Percentiles rank a stretch among this genome's conserved stretches.
Conservation (phyloP, 2,888 invertebrate species). For the Ophion costatus region DNA sequence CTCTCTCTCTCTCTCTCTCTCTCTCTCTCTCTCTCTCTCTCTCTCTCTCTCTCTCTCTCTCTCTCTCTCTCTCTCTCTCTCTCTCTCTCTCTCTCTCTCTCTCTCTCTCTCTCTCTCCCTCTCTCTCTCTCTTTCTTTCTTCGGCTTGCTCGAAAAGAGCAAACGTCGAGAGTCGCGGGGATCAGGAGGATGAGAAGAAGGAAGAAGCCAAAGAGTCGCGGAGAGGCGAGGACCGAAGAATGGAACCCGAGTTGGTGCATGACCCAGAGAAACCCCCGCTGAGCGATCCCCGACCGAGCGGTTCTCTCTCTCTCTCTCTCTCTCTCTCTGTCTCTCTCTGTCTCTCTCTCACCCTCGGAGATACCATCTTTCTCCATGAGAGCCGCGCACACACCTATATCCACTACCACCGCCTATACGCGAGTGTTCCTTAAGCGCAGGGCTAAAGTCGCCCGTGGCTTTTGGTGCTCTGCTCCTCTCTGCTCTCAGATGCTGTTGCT, state of each 20-base stretch:
- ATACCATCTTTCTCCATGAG: conserved; percentile 79
- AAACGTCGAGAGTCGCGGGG: conserved; percentile 52
- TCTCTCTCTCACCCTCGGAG: conserved; percentile 73
- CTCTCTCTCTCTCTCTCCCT: not conserved
- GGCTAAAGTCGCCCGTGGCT: conserved; percentile 59
- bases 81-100: conserved; percentile 13
- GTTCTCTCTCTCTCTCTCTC: conserved; percentile 74
- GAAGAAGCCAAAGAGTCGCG: conserved; percentile 46
- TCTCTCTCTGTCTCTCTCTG: not conserved
- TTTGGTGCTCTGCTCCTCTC: conserved; percentile 10
- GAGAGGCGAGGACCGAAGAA: conserved; percentile 72
- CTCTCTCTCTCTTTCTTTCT: not conserved
- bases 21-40: not conserved
- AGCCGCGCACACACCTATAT: not conserved
- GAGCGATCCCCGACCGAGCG: conserved; percentile 82
- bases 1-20: too few species aligned
- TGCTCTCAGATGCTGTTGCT: conserved; percentile 16
- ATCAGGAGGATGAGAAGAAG: conserved; percentile 50
- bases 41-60: too few species aligned
- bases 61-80: not conserved
- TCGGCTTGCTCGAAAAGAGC: conserved; percentile 48
- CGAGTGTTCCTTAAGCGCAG: conserved; percentile 51
- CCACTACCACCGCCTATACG: conserved; percentile 21
- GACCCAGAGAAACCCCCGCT: conserved; percentile 83
- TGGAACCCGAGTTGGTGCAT: conserved; percentile 81